Conservation (phyloP, 2,797 vertebrate species). For the Aselliscus stoliczkanus region DNA sequence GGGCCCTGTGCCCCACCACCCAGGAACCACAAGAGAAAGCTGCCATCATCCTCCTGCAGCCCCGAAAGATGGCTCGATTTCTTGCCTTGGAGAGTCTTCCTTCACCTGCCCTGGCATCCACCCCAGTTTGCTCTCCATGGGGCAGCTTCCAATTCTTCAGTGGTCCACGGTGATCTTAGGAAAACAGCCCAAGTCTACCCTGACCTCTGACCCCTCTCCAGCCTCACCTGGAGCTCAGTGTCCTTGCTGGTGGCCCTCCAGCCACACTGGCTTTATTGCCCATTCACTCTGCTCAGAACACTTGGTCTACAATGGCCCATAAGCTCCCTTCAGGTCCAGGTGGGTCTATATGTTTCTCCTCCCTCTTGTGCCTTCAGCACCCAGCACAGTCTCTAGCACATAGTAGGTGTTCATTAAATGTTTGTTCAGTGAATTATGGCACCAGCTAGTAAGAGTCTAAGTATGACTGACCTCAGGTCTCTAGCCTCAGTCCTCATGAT, state of each 20-base stretch:
- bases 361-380: background rate
- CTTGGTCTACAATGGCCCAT: too few relatives aligned
- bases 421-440: background rate
- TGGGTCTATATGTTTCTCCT: background rate
- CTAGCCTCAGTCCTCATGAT: background rate
- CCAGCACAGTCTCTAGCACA: background rate
- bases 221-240: background rate
- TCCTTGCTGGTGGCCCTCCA: too few relatives aligned
- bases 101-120: too few relatives aligned
- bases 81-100: background rate
- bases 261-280: background rate
- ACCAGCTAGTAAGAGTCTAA: background rate
- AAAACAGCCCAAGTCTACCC: too few relatives aligned
- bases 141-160: too few relatives aligned
- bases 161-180: background rate
- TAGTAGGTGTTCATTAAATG: background rate
- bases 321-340: background rate
- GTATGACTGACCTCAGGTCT: background rate
- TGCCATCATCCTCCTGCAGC: accelerated
- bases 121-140: too few relatives aligned
- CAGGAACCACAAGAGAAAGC: background rate
- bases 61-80: background rate
- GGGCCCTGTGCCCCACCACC: background rate
- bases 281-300: background rate
- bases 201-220: background rate